Conservation (phyloP, 2,797 vertebrate species). For the Morus bassanus region DNA sequence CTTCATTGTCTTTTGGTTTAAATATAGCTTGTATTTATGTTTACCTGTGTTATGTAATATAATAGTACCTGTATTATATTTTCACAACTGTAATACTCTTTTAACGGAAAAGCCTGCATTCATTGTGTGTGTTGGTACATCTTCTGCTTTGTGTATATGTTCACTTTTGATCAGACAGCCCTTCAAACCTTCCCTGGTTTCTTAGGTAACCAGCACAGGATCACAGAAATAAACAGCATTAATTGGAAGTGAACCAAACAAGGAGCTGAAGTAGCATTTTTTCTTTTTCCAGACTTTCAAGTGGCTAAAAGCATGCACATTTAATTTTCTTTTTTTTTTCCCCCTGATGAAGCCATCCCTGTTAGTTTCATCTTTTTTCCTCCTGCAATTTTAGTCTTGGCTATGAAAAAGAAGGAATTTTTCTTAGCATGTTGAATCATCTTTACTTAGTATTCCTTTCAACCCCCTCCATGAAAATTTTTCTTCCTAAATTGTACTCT, state of each 20-base stretch:
- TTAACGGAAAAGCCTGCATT: not conserved
- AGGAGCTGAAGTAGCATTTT: not conserved
- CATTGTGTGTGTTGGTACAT: not conserved
- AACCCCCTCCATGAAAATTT: rapidly evolving
- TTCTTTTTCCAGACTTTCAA: not conserved
- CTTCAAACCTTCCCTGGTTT: not conserved
- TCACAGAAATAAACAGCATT: not conserved
- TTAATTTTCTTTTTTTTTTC: not conserved
- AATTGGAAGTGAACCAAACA: not conserved
- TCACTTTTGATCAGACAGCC: not conserved
- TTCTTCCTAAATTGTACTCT: not conserved
- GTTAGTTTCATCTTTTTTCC: not conserved
- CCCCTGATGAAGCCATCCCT: not conserved
- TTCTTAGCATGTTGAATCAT: not conserved
- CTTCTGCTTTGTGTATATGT: not conserved
- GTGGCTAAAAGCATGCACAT: not conserved
- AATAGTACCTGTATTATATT: not conserved
- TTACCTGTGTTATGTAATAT: not conserved
- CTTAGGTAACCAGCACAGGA: not conserved
- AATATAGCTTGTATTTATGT: not conserved
- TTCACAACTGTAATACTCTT: not conserved
- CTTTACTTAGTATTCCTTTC: not conserved
- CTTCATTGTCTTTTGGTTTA: not conserved
- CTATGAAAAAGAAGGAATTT: not conserved
- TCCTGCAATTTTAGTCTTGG: not conserved